Evolutionary conservation across 2,797 vertebrate genomes (phyloP).

Genomic region (Kryptolebias ocellatus): DNA sequence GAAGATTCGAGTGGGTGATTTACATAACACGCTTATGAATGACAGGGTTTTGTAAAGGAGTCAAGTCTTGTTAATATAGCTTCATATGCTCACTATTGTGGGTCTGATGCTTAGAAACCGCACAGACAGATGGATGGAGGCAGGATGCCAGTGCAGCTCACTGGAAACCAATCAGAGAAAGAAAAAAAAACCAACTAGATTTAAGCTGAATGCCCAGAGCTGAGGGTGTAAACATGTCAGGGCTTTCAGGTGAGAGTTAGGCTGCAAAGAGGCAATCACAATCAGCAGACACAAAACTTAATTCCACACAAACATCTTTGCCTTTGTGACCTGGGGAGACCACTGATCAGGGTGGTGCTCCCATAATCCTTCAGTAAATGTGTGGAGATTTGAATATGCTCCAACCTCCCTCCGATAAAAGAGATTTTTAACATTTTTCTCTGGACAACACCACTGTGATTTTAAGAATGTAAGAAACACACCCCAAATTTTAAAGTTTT

Average conservation of each 20-base stretch:
- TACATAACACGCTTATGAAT: slow-evolving; percentile 46
- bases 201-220: slow-evolving; percentile 34
- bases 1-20: slow-evolving; percentile 51
- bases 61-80: slow-evolving; percentile 48
- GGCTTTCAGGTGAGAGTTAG: slow-evolving; percentile 17
- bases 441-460: slow-evolving; percentile 6
- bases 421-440: slow-evolving; percentile 43
- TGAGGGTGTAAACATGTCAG: slow-evolving; percentile 27
- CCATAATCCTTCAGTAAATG: slow-evolving; percentile 34
- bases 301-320: slow-evolving; percentile 25
- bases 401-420: slow-evolving; percentile 21
- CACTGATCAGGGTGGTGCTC: slow-evolving; percentile 37
- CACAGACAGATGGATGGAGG: slow-evolving; percentile 34
- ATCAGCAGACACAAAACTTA: slow-evolving; percentile 28
- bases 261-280: slow-evolving; percentile 22
- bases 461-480: slow-evolving; percentile 44
- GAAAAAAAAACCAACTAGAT: slow-evolving; percentile 43
- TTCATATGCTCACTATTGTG: slow-evolving; percentile 26
- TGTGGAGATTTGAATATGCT: slow-evolving; percentile 44
- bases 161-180: slow-evolving; percentile 49
- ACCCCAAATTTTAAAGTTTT: neutral
- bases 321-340: slow-evolving; percentile 21
- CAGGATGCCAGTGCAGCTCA: slow-evolving; percentile 25
- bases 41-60: slow-evolving; percentile 52
- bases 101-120: slow-evolving; percentile 24